Conservation (phyloP, 2,888 invertebrate genomes). For the Salticus scenicus region DNA sequence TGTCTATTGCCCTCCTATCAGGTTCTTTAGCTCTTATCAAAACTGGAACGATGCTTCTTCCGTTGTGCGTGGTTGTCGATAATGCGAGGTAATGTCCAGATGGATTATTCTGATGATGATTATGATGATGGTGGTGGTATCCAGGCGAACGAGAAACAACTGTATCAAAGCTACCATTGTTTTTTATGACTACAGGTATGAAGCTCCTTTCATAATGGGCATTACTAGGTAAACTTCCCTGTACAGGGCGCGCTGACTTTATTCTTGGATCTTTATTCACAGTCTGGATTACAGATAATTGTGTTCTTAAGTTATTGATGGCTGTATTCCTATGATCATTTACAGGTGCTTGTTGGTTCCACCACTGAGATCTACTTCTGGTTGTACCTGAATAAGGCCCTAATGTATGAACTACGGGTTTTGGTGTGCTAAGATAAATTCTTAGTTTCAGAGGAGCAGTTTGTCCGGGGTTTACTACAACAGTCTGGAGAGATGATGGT, state of each 20-base stretch:
- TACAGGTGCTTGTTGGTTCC: neutral
- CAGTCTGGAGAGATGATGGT: neutral
- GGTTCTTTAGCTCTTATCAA: slow-evolving; percentile 9
- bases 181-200: slow-evolving; percentile 29
- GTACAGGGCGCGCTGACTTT: neutral
- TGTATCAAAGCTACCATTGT: slow-evolving; percentile 23
- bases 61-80: slow-evolving; percentile 6
- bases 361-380: neutral
- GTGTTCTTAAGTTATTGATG: neutral
- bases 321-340: slow-evolving; percentile 2
- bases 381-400: neutral
- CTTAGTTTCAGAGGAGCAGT: neutral
- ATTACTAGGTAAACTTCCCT: neutral
- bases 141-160: neutral
- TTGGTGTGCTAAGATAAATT: neutral
- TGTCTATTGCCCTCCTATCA: neutral
- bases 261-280: neutral
- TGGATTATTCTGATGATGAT: neutral
- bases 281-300: neutral
- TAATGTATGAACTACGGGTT: neutral
- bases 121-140: neutral
- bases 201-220: slow-evolving; percentile 26
- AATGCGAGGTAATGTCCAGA: slow-evolving; percentile 4
- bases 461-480: slow-evolving; percentile 1
- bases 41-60: slow-evolving; percentile 24